Base-by-base conservation (phyloP, 2,888 invertebrate species). In the Trissonchulus sp. region DNA sequence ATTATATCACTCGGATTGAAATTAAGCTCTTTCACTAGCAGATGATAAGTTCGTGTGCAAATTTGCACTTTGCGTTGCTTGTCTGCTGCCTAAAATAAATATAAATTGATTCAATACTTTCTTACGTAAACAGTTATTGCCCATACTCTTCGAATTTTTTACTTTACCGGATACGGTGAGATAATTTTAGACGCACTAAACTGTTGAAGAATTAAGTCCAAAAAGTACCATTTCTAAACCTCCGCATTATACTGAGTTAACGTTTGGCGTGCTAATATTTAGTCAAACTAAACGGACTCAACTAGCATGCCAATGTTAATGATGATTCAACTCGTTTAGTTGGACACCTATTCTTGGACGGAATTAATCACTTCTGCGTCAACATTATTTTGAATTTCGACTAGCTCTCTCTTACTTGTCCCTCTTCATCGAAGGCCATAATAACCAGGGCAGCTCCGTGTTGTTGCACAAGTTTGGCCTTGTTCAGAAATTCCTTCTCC, bases 401-500 rank as follows among this genome's bases (percentile, higher is more conserved):
- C n/a, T n/a, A n/a, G 34, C 28, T 3, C 23, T 48, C 23, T 23
- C 48, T 65, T 79, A 86, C 88, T 84, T 89, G 89, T 69, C 89
- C 89, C 34, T 84, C 81, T 81, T 89, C 89, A 82, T 89, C 89
- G 84, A 89, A 89, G 1, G 89, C 89, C 89, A 89, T 89, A 60
- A 89, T 85, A 23, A 89, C 88, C 0, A 88, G 87, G 28, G 88
- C 88, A 1, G 87, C 88, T 30, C 89, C 89, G 80, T 87, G 87
- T 75, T 85, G 82, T 77, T 86, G 86, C 31, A 88, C 85, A n/a
- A 83, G 83, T 72, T 78, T 82, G 2, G 88, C 88, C 79, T 88
- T 88, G n/a, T 82, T 79, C 2, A 88, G 79, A 80, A 89, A 89
- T 78, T 88, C 88, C 60, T 84, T 84, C 80, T 88, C 88, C 1